A percentile compares a stretch with the other conserved stretches of the same genome.
Evolutionary conservation across 2,888 invertebrate species (phyloP).

Genomic region (Microplitis deprimator): DNA sequence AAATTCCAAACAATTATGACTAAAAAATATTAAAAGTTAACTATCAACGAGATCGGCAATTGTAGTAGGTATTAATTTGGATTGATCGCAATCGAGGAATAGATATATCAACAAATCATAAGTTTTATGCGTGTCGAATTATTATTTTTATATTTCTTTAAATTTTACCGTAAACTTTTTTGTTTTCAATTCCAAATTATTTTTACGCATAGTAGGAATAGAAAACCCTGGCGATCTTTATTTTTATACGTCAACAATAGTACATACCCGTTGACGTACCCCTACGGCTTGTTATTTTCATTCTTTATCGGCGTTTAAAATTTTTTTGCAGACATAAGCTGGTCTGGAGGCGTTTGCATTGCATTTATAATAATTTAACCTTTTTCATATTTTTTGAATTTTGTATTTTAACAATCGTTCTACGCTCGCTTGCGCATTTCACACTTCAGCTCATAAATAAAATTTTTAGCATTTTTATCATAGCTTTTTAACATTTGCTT

Average conservation of each 20-base stretch:
- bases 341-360: constrained; percentile 28
- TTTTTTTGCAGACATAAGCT: constrained; percentile 26
- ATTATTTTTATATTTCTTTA: not conserved
- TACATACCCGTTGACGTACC: constrained; percentile 2
- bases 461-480: not conserved
- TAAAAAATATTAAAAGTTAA: constrained; percentile 41
- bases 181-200: constrained; percentile 11
- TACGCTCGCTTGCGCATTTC: not conserved
- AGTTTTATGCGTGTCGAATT: constrained; percentile 37
- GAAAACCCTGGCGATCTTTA: constrained; percentile 18
- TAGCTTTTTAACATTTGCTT: not conserved
- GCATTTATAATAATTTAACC: not conserved
- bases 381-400: constrained; percentile 6
- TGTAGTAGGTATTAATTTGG: constrained; percentile 51
- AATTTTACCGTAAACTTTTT: constrained; percentile 38
- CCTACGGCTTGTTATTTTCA: constrained; percentile 7
- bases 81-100: constrained; percentile 48
- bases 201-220: constrained; percentile 22
- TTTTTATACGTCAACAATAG: constrained; percentile 11
- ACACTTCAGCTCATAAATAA: not conserved
- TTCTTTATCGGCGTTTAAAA: constrained; percentile 1
- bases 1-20: constrained; percentile 38
- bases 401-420: not conserved
- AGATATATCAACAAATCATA: constrained; percentile 32
- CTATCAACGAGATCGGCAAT: constrained; percentile 44